Base-by-base conservation (phyloP, 2,113 vertebrate species). In the Cochlearius cochlearius region DNA sequence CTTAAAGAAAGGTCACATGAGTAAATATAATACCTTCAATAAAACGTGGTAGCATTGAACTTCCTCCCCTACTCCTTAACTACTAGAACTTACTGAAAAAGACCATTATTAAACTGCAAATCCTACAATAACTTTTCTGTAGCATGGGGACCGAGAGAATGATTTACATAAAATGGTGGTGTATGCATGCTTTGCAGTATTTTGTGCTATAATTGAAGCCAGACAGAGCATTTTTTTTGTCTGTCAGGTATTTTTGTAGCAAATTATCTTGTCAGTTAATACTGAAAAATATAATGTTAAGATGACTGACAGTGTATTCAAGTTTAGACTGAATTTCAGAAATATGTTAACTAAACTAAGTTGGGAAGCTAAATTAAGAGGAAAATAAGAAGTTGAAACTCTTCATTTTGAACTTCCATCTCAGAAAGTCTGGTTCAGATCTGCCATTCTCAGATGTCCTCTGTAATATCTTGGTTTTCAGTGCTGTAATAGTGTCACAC, bases 401-500 rank as follows among this genome's bases (percentile, higher is more conserved):
- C 45, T 62, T 60, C 0, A 14, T 60, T 86, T 79, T 47, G 43
- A 72, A 38, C 9, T 79, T 84, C 22, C 2, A 9, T 27, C 23
- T 73, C 19, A 38, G 52, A 63, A 72, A 62, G 15, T 5, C 7
- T 19, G 6, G 12, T 26, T 9, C 32, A 66, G 41, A 27, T 27
- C 23, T 77, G 21, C 5, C 5, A 6, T 9, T 56, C 49, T 41
- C 49, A 30, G 23, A 10, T 23, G 9, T 39, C 12, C 29, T 64
- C 34, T 49, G 15, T 34, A 19, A 11, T 2, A 5, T 36, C 5
- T 15, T 43, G 26, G 10, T 30, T 69, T 72, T 64, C 36, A 18
- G 14, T 5, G 6, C 5, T 66, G 16, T 30, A 20, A 16, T 1
- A 36, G 7, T 15, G 19, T 3, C 2, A 5, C 2, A 6, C 11